Conservation (phyloP, 1,140 invertebrate species). For the Trichonephila inaurata region DNA sequence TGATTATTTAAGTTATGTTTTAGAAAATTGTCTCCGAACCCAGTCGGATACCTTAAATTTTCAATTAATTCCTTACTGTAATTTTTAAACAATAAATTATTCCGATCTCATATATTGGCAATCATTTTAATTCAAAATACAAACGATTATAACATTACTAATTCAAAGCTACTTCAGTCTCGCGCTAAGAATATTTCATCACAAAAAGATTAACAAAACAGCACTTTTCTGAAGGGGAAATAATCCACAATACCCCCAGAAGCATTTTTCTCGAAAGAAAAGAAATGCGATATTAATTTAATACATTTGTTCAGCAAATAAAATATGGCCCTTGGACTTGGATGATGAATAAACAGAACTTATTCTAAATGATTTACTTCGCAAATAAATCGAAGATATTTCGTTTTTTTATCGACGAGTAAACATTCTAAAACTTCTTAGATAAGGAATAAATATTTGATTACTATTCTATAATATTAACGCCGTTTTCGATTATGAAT, state of each 20-base stretch:
- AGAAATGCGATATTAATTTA: background rate
- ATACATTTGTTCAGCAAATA: background rate
- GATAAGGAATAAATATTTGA: slow-evolving; percentile 12
- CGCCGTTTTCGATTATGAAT: background rate
- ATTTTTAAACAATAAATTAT: no score
- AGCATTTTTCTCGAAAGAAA: background rate
- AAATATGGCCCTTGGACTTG: background rate
- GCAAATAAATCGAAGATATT: background rate
- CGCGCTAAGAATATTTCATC: no score
- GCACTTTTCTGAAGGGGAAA: background rate
- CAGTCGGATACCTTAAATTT: no score
- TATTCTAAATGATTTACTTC: background rate
- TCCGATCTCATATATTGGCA: no score
- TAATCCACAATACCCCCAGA: background rate
- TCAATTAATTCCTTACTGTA: no score
- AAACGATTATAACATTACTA: no score
- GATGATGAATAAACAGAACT: background rate
- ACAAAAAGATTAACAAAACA: no score
- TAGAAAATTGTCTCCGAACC: no score
- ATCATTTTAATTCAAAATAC: no score
- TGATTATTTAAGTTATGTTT: no score
- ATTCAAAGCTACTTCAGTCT: no score
- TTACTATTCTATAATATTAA: background rate
- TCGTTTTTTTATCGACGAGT: background rate
- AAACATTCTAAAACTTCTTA: background rate